Base-by-base conservation (phyloP, 2,113 vertebrate genomes). In the Thinocorus orbignyianus region DNA sequence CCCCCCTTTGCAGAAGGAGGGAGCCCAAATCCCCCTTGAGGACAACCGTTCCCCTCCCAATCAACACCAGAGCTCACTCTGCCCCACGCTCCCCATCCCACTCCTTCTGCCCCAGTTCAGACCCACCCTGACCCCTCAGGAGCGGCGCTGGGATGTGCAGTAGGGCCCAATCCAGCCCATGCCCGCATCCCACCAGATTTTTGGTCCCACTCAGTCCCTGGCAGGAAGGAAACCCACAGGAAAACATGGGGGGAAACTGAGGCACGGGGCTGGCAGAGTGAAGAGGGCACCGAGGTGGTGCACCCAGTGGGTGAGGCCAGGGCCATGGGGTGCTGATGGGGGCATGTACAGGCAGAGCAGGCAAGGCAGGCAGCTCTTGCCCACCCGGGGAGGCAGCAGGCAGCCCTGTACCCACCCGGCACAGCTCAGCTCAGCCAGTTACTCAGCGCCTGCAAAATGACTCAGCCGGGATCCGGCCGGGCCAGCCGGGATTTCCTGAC, bases 401-500 rank as follows among this genome's bases (percentile, higher is more conserved):
- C 76, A 85, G 80, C 80, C 66, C 84, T 0, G 44, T 65, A 61
- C 71, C 65, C 86, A n/a, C 84, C 39, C 14, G 9, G 58, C 58
- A 5, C 17, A 3, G 62, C 70, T 41, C 23, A 4, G n/a, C 86
- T 20, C 7, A 30, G 83, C 73, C 82, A n/a, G 68, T 86, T 91
- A 68, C 94, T 88, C 94, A 96, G 94, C 41, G 44, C 81, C 54
- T 39, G 73, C 7, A 0, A 92, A 92, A 91, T 96, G 94, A 95
- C 94, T 96, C 95, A 95, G 95, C 76, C 92, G 1, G 95, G 92
- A 96, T 94, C 94, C 42, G 46, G 76, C 82, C 26, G 3, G 89
- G 92, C 82, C 90, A 88, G 90, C 62, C 8, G 64, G 92, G 90
- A 94, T 86, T 95, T 96, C 95, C 95, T 93, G 95, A 91, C 72